Evolutionary conservation across 1,140 invertebrate species (phyloP).

Genomic region (Drosophila tristis): DNA sequence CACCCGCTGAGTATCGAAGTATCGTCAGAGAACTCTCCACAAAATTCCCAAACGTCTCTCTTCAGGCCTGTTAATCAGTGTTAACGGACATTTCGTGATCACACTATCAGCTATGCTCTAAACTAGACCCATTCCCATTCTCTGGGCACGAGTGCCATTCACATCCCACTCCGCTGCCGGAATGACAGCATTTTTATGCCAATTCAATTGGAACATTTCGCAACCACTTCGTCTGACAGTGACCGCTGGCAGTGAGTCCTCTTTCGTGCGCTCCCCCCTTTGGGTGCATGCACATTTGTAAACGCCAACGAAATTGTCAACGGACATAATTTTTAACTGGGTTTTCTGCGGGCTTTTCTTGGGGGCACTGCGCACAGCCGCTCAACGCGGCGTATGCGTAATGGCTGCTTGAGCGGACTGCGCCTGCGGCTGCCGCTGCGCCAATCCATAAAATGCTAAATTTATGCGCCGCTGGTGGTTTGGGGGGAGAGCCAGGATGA

Average conservation of each 20-base stretch:
- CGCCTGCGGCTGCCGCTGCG: conserved; percentile 25
- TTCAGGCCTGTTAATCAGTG: too few species aligned
- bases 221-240: conserved; percentile 9
- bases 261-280: background rate
- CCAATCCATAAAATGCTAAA: conserved; percentile 74
- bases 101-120: background rate
- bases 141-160: background rate
- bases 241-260: conserved; percentile 2
- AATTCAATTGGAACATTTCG: conserved; percentile 42
- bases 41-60: too few species aligned
- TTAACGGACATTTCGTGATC: background rate
- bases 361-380: conserved; percentile 9
- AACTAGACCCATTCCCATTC: background rate
- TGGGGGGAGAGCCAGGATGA: conserved; percentile 28
- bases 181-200: conserved; percentile 44
- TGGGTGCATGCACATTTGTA: conserved; percentile 43
- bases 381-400: conserved; percentile 58
- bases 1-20: too few species aligned
- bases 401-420: conserved; percentile 50
- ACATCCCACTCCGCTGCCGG: conserved; percentile 24
- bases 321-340: conserved; percentile 45
- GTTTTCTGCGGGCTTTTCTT: conserved; percentile 14
- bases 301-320: conserved; percentile 66
- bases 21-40: too few species aligned
- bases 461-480: conserved; percentile 71